These are phyloP conservation scores for Diprion similis DNA, from an alignment of 1,140 invertebrate genomes.

Conservation along the genomic window DNA sequence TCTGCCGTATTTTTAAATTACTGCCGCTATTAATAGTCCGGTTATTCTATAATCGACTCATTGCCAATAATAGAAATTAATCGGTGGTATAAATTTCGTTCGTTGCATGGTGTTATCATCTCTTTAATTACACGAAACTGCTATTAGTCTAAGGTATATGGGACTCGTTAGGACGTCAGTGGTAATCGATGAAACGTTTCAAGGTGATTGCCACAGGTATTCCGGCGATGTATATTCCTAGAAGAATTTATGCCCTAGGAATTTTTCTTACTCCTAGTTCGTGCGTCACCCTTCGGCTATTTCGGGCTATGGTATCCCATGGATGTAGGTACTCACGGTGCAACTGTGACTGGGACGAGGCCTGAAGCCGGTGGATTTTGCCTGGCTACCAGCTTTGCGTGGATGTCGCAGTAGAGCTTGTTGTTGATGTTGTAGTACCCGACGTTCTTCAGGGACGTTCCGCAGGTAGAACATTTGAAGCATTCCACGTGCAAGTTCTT, in stretches of 20 bases:
- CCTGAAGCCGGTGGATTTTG: constrained; percentile 77
- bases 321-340: constrained; percentile 71
- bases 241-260: neutral
- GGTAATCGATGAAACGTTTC: neutral
- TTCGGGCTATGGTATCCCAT: neutral
- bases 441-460: constrained; percentile 93
- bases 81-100: neutral
- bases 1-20: neutral
- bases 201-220: neutral
- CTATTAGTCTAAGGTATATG: neutral
- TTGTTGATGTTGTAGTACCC: constrained; percentile 96
- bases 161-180: neutral
- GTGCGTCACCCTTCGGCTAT: neutral
- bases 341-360: constrained; percentile 78
- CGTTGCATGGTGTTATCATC: neutral
- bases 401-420: constrained; percentile 95
- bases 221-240: no score
- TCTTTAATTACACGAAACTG: neutral
- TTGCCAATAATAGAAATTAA: neutral
- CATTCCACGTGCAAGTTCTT: constrained; percentile 96
- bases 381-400: constrained; percentile 88
- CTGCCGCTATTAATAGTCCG: neutral
- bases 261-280: neutral
- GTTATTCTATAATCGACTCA: neutral
- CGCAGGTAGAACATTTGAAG: constrained; percentile 96